Evolutionary conservation across 2,888 invertebrate species (phyloP).

Genomic region (Operophtera brumata): DNA sequence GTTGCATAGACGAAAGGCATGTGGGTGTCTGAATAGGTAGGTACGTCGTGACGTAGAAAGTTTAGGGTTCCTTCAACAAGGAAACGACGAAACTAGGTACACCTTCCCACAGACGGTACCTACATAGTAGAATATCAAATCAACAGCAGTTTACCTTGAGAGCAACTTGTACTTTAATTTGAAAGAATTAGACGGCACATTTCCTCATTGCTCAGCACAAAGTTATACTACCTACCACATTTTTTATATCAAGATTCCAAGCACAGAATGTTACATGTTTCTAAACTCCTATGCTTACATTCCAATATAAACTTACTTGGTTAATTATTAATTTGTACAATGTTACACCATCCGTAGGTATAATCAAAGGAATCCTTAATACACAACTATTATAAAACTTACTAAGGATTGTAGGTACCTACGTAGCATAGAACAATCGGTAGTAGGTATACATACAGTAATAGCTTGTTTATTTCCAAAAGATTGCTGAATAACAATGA

Average conservation of each 20-base stretch:
- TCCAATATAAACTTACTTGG: neutral
- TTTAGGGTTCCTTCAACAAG: too few relatives aligned
- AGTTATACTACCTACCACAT: slow-evolving; percentile 11
- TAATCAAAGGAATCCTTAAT: neutral
- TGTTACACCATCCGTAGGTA: neutral
- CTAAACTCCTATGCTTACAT: slow-evolving; percentile 4
- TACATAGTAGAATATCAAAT: neutral
- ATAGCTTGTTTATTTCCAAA: too few relatives aligned
- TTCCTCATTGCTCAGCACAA: slow-evolving; percentile 22
- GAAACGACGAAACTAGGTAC: neutral
- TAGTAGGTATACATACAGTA: too few relatives aligned
- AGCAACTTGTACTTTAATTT: slow-evolving; percentile 5
- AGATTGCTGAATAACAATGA: too few relatives aligned
- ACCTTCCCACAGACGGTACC: neutral
- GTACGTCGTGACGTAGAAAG: too few relatives aligned
- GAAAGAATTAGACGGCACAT: slow-evolving; percentile 19
- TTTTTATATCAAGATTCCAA: slow-evolving; percentile 16
- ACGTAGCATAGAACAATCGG: too few relatives aligned
- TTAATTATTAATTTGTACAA: neutral
- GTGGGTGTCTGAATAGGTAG: too few relatives aligned
- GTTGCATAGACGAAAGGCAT: too few relatives aligned
- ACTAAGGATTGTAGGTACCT: too few relatives aligned
- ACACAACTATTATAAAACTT: too few relatives aligned
- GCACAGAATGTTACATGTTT: slow-evolving; percentile 3
- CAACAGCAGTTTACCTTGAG: slow-evolving; percentile 12